Percentiles rank a stretch among this genome's conserved stretches.
Conservation (phyloP, 2,888 invertebrate species). For the Luffia ferchaultella region DNA sequence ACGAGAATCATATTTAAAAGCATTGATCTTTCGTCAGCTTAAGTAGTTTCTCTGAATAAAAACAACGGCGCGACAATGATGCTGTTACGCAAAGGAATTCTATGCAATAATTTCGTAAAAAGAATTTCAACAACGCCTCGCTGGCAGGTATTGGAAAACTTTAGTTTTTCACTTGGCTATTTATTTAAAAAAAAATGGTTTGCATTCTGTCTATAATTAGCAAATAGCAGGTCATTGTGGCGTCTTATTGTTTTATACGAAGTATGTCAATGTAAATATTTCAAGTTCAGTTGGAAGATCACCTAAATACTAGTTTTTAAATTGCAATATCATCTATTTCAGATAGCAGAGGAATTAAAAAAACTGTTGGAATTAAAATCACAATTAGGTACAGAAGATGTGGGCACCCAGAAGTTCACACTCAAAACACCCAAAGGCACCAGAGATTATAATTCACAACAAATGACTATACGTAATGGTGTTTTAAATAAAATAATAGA, state of each 20-base stretch:
- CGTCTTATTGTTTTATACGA: neutral
- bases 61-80: constrained; percentile 21
- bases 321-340: no score
- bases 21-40: neutral
- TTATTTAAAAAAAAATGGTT: neutral
- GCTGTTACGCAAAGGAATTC: constrained; percentile 30
- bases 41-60: neutral
- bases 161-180: constrained; percentile 2
- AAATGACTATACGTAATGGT: constrained; percentile 90
- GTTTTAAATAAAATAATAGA: constrained; percentile 86
- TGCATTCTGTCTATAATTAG: neutral
- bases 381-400: constrained; percentile 69
- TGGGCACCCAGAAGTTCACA: constrained; percentile 76
- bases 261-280: no score
- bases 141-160: constrained; percentile 5
- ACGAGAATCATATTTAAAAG: neutral
- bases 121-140: constrained; percentile 46
- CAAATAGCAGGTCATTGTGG: neutral
- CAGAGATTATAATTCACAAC: constrained; percentile 91
- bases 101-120: constrained; percentile 30
- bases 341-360: constrained; percentile 88
- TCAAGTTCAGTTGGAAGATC: no score
- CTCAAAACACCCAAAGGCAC: constrained; percentile 95
- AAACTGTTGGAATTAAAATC: constrained; percentile 84
- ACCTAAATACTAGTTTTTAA: no score